A percentile compares a stretch with the other conserved stretches of the same genome.
Conservation (phyloP, 92 coral and sea anemone genomes). For the Bergia sp. region DNA sequence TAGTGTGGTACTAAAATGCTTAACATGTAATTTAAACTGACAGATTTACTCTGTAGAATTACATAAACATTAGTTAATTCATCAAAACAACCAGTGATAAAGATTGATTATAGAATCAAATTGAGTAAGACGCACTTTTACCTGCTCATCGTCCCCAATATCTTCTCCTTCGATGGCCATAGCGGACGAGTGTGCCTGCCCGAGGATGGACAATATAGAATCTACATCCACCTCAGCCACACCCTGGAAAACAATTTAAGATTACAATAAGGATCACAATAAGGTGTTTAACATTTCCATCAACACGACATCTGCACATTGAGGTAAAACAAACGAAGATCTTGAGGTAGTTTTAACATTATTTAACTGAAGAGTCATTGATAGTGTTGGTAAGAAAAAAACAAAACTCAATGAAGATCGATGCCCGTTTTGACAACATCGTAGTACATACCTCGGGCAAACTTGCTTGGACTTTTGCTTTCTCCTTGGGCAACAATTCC, state of each 20-base stretch:
- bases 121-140: conserved; percentile 11
- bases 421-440: not conserved
- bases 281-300: not conserved
- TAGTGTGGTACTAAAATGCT: not conserved
- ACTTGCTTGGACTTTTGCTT: conserved; percentile 76
- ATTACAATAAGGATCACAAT: not conserved
- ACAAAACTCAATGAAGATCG: not conserved
- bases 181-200: conserved; percentile 92
- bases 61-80: not conserved
- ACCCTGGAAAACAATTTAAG: conserved; percentile 49
- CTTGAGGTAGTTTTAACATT: not conserved
- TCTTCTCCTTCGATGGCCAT: conserved; percentile 91
- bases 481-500: conserved; percentile 83
- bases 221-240: conserved; percentile 76
- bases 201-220: conserved; percentile 80
- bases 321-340: not conserved
- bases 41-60: not conserved
- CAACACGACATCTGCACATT: not conserved
- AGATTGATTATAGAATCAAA: too few species aligned
- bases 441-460: conserved; percentile 76
- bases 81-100: not conserved
- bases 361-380: not conserved
- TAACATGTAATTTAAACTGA: not conserved
- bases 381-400: not conserved
- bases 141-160: conserved; percentile 96